These are phyloP conservation scores for Galerucella nymphaeae DNA, from an alignment of 2,888 invertebrate genomes.

Conservation along the genomic window DNA sequence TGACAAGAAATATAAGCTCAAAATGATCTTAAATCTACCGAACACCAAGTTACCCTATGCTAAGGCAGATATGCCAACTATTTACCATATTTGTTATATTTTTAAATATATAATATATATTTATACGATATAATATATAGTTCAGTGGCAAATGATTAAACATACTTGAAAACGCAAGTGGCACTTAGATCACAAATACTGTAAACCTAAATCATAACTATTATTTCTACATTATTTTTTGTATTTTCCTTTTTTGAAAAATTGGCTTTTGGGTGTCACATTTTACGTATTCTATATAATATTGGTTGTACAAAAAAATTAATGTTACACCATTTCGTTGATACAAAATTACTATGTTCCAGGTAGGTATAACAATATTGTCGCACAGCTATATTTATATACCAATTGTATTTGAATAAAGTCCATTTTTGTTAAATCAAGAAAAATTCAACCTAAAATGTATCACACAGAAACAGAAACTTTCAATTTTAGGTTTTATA, in stretches of 20 bases:
- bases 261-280: conserved; percentile 52
- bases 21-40: conserved; percentile 63
- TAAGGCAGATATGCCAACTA: conserved; percentile 62
- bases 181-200: conserved; percentile 84
- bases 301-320: conserved; percentile 45
- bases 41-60: conserved; percentile 63
- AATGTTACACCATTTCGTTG: conserved; percentile 31
- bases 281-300: conserved; percentile 43
- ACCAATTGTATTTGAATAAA: conserved; percentile 9
- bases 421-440: not conserved
- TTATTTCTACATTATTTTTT: conserved; percentile 41
- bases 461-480: not conserved
- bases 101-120: conserved; percentile 57
- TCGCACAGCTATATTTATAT: conserved; percentile 22
- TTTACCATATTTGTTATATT: conserved; percentile 60
- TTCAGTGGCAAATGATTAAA: conserved; percentile 65
- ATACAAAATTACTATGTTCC: not conserved
- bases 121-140: conserved; percentile 65
- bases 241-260: conserved; percentile 46
- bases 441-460: not conserved
- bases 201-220: conserved; percentile 70
- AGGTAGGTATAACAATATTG: conserved; percentile 21
- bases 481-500: not conserved
- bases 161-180: conserved; percentile 78
- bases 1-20: conserved; percentile 55